Base-by-base conservation (phyloP, 2,888 invertebrate species). In the Crematogaster levior region DNA sequence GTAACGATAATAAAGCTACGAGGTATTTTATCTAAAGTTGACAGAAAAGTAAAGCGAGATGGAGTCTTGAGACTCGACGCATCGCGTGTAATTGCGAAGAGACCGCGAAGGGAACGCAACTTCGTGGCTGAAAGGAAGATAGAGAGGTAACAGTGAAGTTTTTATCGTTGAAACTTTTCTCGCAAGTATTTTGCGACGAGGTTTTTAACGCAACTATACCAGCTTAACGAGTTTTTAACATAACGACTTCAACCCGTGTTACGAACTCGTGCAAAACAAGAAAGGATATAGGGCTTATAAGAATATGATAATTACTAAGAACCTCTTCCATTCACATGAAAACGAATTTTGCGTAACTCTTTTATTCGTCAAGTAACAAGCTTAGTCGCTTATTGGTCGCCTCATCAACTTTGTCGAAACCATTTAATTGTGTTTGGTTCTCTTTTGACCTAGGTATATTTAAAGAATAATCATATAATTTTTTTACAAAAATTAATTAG, bases 131-230 rank as follows among this genome's bases (percentile, higher is more conserved):
- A 58, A 56, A 48, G 68, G 43, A 27, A 43, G 80, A 85, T 81
- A 81, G 70, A 84, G 61, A 72, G 77, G 82, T 86, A 84, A 82
- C 74, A 61, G 56, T 46, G 61, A 88, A 88, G 84, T 88, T 88
- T 68, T 65, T 58, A 60, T 68, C 74, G 73, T 81, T 40, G 81
- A 63, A 88, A 88, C 84, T 88, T 88, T 86, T 80, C 84, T 86
- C 86, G 86, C 86, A 83, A 51, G 68, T 53, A 80, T 83, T n/a
- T n/a, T 82, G 61, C 79, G 58, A 58, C 58, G 34, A 40, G 70
- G 72, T 82, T 84, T 63, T 80, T 84, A 80, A 63, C 73, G n/a
- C 51, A 43, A 72, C 73, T 48, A 30, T 72, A 56, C 68, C 24
- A 43, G 43, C 77, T 79, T 79, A 79, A 79, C 77, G 77, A 79